Base-by-base conservation (phyloP, 1,140 invertebrate genomes). In the Drosophila ironensis region DNA sequence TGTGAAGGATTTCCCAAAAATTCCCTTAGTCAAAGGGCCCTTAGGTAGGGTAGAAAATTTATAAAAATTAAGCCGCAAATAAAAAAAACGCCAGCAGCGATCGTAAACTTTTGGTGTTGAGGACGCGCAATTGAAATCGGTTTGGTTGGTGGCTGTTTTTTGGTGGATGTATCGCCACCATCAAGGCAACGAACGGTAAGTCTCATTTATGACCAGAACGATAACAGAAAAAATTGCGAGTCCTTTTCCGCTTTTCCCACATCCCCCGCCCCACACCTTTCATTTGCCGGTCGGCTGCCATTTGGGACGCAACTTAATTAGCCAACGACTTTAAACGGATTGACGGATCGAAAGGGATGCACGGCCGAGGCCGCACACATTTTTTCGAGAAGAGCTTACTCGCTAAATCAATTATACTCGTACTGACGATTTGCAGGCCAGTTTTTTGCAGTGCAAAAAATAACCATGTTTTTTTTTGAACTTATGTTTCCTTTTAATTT, bases 401-500 rank as follows among this genome's bases (percentile, higher is more conserved):
- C 59, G 69, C 70, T 84, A 82, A 82, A 82, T 84, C 78, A 82
- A 82, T 82, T 82, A 82, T 50, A 56, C 56, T 73, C 71, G 84
- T 84, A 82, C 54, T 76, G 77, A 63, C 77, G 82, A 72, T 56
- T 75, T 74, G n/a, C 35, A 42, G 14, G 30, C 25, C 51, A 33
- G 22, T 28, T 38, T 38, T 25, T 19, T 20, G 22, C 8, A 19
- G 35, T 37, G 14, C 30, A 33, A 30, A 30, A 30, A 11, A 11
- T 11, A 30, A 11, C n/a, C 3, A 30, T 30, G 11, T 33, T n/a
- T n/a, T n/a, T n/a, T n/a, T n/a, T n/a, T n/a, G n/a, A n/a, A n/a
- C n/a, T n/a, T n/a, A n/a, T n/a, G n/a, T n/a, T n/a, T n/a, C n/a
- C n/a, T n/a, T n/a, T n/a, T n/a, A n/a, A n/a, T n/a, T n/a, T n/a